A percentile compares a stretch with the other conserved stretches of the same genome.
Conservation (phyloP, 2,888 invertebrate species). For the Vanessa cardui region DNA sequence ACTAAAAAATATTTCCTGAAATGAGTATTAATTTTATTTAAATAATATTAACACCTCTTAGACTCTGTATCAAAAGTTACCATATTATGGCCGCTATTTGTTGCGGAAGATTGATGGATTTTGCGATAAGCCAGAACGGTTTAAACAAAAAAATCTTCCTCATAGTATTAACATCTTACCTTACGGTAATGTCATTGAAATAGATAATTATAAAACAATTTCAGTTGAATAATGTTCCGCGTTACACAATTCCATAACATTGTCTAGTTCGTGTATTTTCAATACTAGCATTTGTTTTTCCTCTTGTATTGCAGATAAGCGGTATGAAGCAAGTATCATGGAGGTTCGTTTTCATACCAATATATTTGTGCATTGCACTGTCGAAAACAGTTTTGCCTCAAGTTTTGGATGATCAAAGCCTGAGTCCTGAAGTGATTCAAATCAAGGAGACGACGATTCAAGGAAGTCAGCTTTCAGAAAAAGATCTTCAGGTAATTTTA, state of each 20-base stretch:
- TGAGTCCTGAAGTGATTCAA: slow-evolving; percentile 33
- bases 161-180: too few relatives aligned
- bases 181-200: too few relatives aligned
- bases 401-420: slow-evolving; percentile 9
- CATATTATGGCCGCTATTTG: too few relatives aligned
- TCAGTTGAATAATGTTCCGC: not conserved
- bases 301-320: slow-evolving; percentile 8
- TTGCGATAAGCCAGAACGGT: too few relatives aligned
- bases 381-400: slow-evolving; percentile 5
- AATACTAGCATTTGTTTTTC: not conserved
- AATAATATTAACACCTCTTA: too few relatives aligned
- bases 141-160: too few relatives aligned
- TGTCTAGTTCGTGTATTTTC: not conserved
- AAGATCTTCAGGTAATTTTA: slow-evolving; percentile 29
- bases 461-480: slow-evolving; percentile 36
- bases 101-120: too few relatives aligned
- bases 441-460: slow-evolving; percentile 33
- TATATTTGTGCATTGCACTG: slow-evolving; percentile 15
- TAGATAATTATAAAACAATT: not conserved
- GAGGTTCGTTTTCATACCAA: slow-evolving; percentile 14
- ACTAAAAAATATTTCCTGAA: too few relatives aligned
- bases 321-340: slow-evolving; percentile 17
- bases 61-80: too few relatives aligned
- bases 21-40: too few relatives aligned
- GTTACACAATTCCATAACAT: not conserved